Base-by-base conservation (phyloP, 2,888 invertebrate species). In the Parelbella ahira region DNA sequence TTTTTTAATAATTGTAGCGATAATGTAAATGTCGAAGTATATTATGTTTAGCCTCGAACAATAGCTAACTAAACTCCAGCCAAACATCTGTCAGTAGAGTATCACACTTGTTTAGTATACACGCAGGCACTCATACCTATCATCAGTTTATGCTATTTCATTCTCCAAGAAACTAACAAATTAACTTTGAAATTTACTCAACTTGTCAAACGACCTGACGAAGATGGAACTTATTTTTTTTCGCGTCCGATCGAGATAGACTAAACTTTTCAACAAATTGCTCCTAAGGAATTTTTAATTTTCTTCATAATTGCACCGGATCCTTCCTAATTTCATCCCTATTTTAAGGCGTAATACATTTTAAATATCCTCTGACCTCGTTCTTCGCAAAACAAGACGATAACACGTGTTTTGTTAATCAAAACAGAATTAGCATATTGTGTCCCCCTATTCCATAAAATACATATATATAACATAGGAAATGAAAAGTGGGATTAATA, bases 251-350 rank as follows among this genome's bases (percentile, higher is more conserved):
- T 63, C 58, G 56, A 56, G 71, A 71, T 61, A 68, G 67, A 70
- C 58, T 53, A 56, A 63, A 68, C 60, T 59, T 69, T 63, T 67
- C 63, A 63, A 73, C 71, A 79, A 81, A 80, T 81, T 73, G 61
- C 67, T 68, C 57, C 55, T 56, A 61, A 63, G 68, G 58, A 60
- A 70, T 68, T 68, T 63, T 72, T 78, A 70, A 80, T 76, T 77
- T 71, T 72, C 66, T 75, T 78, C 66, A 77, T 69, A 75, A 77
- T 75, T 73, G 70, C 63, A 34, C 28, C 11, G 23, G 21, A 29
- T 23, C 28, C 23, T 15, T 28, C 15, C 13, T 27, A 33, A 41
- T 24, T 25, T 12, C 6, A 42, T 34, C 28, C 10, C 1, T 7
- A 11, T 18, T 24, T 20, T 20, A 13, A 9, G 12, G 8, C 9